phyloP scores from a whole-genome alignment of 2,797 vertebrate genomes.

The Brachyrhaphis roseni region DNA sequence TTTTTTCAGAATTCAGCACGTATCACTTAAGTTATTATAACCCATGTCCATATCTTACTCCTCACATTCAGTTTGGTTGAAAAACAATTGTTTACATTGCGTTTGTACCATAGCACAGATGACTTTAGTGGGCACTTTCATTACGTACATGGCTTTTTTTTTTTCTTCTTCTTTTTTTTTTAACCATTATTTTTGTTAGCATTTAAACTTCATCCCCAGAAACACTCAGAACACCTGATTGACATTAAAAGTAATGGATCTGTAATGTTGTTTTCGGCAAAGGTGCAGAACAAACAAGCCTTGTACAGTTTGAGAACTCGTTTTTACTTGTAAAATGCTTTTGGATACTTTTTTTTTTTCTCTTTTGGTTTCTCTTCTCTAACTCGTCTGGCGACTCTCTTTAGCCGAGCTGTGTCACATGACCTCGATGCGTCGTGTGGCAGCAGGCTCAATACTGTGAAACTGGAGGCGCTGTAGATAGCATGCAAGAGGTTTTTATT shows the following conservation, averaged over 20 bases:
- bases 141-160: conserved; percentile 30
- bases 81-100: conserved; percentile 78
- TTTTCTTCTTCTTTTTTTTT: conserved; percentile 23
- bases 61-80: conserved; percentile 72
- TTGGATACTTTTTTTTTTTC: conserved; percentile 62
- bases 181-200: conserved; percentile 45
- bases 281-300: conserved; percentile 80
- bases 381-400: conserved; percentile 73
- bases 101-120: conserved; percentile 65
- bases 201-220: conserved; percentile 74
- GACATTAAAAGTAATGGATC: conserved; percentile 72
- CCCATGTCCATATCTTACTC: conserved; percentile 58
- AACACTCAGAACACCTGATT: conserved; percentile 67
- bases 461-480: conserved; percentile 85
- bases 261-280: conserved; percentile 72
- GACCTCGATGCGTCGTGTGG: conserved; percentile 58
- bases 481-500: conserved; percentile 79
- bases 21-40: conserved; percentile 76
- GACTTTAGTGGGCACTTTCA: conserved; percentile 66
- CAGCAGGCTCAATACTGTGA: conserved; percentile 84
- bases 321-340: conserved; percentile 81
- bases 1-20: conserved; percentile 65
- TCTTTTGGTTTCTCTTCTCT: conserved; percentile 36
- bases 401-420: conserved; percentile 70
- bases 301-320: conserved; percentile 80